Evolutionary conservation across 2,888 invertebrate genomes (phyloP), one percentile per base, ranked within the genome.

Genomic region (Mellilla xanthometata): DNA sequence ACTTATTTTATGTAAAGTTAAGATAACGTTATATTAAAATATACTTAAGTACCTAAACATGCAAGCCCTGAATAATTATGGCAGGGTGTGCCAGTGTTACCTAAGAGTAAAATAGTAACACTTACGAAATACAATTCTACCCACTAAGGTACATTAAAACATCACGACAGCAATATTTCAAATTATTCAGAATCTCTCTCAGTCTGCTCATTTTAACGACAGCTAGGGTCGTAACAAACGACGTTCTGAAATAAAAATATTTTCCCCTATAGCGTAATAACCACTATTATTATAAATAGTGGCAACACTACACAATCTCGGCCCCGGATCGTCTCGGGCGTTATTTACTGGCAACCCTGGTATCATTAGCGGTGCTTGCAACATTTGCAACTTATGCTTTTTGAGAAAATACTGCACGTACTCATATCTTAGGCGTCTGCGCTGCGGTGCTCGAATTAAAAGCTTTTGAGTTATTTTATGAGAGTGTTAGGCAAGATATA

Each of bases 281-380:
- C 51, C 39, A 40, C 43, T 50, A 55, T 54, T 54, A 54, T 54
- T 55, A 58, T 57, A 38, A 57, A 54, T 54, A 54, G 49, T 56
- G 49, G 55, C 53, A 53, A 51, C 52, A 58, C 53, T 54, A 52
- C 45, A 52, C 50, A 57, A 54, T 54, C 55, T 54, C 52, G 33
- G 44, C 50, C 51, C 41, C 57, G 51, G 56, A 61, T 62, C 56
- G 72, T 72, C 76, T 74, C 65, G 74, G 31, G 69, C 86, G 85
- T 84, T 85, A 87, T 87, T 85, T 86, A 87, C 78, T 76, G 75
- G 66, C 63, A 61, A 65, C 74, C 62, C 65, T 67, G 68, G 67
- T 75, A 76, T 83, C 85, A 82, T 85, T 85, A 85, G 81, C 68
- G 72, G 57, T 58, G 52, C 53, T 54, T 56, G 62, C 72, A 71